Conservation (phyloP, 2,888 invertebrate genomes). For the Drosophila percnosoma region DNA sequence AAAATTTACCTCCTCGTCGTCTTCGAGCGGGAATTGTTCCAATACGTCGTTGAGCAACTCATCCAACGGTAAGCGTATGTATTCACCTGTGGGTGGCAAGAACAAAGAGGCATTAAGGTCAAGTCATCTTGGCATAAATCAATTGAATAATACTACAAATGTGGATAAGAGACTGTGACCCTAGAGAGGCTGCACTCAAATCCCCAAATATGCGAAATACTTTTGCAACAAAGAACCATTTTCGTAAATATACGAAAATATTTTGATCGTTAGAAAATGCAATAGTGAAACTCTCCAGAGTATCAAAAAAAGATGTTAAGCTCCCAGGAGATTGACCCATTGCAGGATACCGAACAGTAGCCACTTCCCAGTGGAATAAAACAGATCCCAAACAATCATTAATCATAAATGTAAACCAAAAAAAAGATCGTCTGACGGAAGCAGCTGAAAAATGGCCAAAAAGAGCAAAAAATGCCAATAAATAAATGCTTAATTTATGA, state of each 20-base stretch:
- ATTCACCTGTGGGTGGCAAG: slow-evolving; percentile 81
- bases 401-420: slow-evolving; percentile 43
- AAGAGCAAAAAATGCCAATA: slow-evolving; percentile 11
- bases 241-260: slow-evolving; percentile 67
- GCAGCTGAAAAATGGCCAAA: slow-evolving; percentile 57
- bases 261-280: slow-evolving; percentile 70
- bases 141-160: slow-evolving; percentile 20
- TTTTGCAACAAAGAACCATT: neutral
- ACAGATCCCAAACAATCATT: slow-evolving; percentile 39
- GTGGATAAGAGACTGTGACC: slow-evolving; percentile 3
- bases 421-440: slow-evolving; percentile 48
- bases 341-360: slow-evolving; percentile 58
- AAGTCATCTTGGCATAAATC: slow-evolving; percentile 45
- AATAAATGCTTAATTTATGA: slow-evolving; percentile 65
- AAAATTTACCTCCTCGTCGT: slow-evolving; percentile 78
- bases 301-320: slow-evolving; percentile 62
- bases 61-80: slow-evolving; percentile 84
- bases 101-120: slow-evolving; percentile 30
- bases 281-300: slow-evolving; percentile 60
- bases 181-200: slow-evolving; percentile 8
- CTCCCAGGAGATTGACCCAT: slow-evolving; percentile 11
- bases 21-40: slow-evolving; percentile 78
- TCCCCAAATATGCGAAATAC: slow-evolving; percentile 4
- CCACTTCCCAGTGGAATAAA: slow-evolving; percentile 63
- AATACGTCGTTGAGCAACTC: slow-evolving; percentile 84